phyloP scores from a whole-genome alignment of 2,797 vertebrate species.

The Mycteria americana region DNA sequence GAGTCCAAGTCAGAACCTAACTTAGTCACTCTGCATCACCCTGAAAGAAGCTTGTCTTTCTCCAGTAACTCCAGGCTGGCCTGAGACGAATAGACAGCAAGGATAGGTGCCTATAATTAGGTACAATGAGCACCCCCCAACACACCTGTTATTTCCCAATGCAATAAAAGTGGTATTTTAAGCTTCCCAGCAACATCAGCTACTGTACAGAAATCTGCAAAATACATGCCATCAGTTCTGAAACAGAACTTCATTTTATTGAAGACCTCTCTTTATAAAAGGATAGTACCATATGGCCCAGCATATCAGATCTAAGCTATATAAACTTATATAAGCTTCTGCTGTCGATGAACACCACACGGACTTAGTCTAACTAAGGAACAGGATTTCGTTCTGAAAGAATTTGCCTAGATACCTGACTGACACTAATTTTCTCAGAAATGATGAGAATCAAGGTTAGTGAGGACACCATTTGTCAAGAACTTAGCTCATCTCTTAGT shows the following conservation, averaged over 20 bases:
- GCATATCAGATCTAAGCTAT: background rate
- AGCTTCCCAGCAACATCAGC: background rate
- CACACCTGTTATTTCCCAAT: background rate
- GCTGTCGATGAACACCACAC: background rate
- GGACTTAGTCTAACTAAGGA: background rate
- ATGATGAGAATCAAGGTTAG: background rate
- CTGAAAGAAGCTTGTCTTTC: background rate
- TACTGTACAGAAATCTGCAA: background rate
- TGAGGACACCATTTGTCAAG: background rate
- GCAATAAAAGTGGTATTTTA: background rate
- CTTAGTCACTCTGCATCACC: background rate
- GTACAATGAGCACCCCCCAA: background rate
- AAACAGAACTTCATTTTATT: background rate
- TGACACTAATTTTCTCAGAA: background rate
- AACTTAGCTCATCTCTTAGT: background rate
- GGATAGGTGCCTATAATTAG: background rate
- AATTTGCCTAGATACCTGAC: background rate
- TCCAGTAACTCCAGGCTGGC: background rate
- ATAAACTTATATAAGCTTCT: constrained; percentile 32
- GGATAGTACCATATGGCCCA: constrained; percentile 9
- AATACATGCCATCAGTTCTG: background rate
- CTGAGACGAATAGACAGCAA: background rate
- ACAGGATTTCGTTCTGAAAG: background rate
- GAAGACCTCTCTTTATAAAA: constrained; percentile 20
- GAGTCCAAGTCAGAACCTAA: background rate